Percentiles rank a stretch among this genome's conserved stretches.
These are phyloP conservation scores for Drosophila picticornis DNA, from an alignment of 2,888 invertebrate species.

Conservation along the genomic window DNA sequence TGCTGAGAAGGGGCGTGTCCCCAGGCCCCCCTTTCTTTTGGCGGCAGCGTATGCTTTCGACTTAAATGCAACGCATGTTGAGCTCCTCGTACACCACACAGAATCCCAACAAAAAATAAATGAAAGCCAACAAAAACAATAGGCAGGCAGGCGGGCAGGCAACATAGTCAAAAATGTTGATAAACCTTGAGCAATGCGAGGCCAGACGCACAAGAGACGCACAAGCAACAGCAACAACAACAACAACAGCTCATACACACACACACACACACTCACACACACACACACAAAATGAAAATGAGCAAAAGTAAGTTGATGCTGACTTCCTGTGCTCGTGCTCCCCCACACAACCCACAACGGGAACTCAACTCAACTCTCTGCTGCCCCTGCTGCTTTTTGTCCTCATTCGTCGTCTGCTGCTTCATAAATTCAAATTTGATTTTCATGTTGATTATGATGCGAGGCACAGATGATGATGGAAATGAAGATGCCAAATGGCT, in stretches of 20 bases:
- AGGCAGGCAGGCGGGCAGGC: not conserved
- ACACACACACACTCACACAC: slow-evolving; percentile 6
- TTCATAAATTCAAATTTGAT: slow-evolving; percentile 79
- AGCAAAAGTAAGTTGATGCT: slow-evolving; percentile 71
- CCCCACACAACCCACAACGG: not conserved
- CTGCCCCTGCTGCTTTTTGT: not conserved
- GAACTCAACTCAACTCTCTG: not conserved
- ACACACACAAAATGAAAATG: slow-evolving; percentile 61
- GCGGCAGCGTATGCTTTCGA: slow-evolving; percentile 21
- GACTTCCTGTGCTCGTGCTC: slow-evolving; percentile 6
- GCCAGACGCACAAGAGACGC: slow-evolving; percentile 32
- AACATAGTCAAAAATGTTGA: slow-evolving; percentile 41
- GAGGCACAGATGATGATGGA: slow-evolving; percentile 72
- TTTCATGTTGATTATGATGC: slow-evolving; percentile 79
- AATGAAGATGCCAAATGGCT: slow-evolving; percentile 72
- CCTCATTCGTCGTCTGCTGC: slow-evolving; percentile 38
- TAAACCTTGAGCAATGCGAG: slow-evolving; percentile 34
- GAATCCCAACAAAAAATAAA: slow-evolving; percentile 1
- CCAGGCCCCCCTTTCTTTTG: not conserved
- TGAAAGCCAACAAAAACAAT: slow-evolving; percentile 14
- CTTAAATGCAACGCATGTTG: slow-evolving; percentile 71
- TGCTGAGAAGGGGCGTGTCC: slow-evolving; percentile 10
- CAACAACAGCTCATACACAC: slow-evolving; percentile 11
- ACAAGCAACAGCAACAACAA: not conserved
- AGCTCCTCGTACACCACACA: slow-evolving; percentile 47